These are phyloP conservation scores for Lasiurus borealis DNA, from an alignment of 2,113 vertebrate species.

Conservation along the genomic window DNA sequence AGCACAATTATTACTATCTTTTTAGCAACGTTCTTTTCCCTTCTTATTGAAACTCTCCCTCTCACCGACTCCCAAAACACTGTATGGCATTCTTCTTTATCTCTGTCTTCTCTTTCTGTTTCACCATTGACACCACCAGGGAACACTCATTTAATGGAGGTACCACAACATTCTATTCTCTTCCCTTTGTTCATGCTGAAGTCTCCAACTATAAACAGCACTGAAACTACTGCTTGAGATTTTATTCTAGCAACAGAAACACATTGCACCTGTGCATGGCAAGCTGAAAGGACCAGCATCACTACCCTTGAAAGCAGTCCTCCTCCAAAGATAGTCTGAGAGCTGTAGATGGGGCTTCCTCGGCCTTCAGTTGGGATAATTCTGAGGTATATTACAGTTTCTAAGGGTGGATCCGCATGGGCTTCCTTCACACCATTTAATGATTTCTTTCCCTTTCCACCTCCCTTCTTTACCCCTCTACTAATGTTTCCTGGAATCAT, in stretches of 20 bases:
- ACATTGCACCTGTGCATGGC: no score
- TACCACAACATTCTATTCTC: not conserved
- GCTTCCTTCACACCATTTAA: not conserved
- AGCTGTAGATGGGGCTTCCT: not conserved
- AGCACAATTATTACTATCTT: not conserved
- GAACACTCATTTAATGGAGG: no score
- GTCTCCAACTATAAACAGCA: not conserved
- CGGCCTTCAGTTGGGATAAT: not conserved
- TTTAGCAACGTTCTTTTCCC: not conserved
- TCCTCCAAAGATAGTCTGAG: not conserved
- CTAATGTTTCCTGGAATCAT: not conserved
- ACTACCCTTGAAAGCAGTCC: fast-evolving
- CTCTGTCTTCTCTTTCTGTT: not conserved
- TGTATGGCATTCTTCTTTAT: not conserved
- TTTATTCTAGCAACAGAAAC: not conserved
- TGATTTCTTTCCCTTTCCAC: not conserved
- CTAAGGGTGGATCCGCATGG: not conserved
- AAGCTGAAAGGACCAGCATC: not conserved
- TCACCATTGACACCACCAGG: not conserved
- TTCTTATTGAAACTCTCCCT: not conserved
- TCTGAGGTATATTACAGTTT: not conserved
- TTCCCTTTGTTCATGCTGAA: not conserved
- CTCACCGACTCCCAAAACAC: not conserved
- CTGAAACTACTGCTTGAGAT: not conserved
- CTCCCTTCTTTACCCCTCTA: not conserved